Base-by-base conservation (phyloP, 2,888 invertebrate species). In the Anarsia innoxiella region DNA sequence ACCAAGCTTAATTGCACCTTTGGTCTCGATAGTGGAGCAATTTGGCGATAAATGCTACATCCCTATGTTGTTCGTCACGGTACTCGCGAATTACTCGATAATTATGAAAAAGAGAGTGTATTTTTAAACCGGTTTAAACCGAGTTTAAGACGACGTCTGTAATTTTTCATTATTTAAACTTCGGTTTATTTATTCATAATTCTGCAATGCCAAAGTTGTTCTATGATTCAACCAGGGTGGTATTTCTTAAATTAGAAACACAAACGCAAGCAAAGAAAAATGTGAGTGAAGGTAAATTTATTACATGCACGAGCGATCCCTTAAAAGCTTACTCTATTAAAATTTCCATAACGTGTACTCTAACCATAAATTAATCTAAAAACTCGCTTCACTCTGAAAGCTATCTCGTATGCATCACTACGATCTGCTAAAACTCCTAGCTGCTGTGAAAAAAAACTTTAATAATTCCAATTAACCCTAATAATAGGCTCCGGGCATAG, bases 401-500 rank as follows among this genome's bases (percentile, higher is more conserved):
- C 65, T 70, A 73, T 73, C 68, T 66, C 53, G 59, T 57, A 59
- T 53, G 68, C 72, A 72, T 70, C 74, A 68, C 66, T 62, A 63
- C 66, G 56, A 68, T 73, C 73, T 64, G 74, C 73, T 74, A 73
- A 74, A 75, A 77, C 64, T 72, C 64, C 65, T 71, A 68, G 71
- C 59, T 67, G 67, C 66, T 48, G 57, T 66, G 63, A 75, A 83
- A 78, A 74, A 76, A 73, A 72, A 64, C 70, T 70, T 70, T 78
- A 79, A 82, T 82, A 75, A 82, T 84, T 80, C 78, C 82, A 83
- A 84, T 83, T 82, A 83, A 78, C 74, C 79, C 72, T 83, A 83
- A 84, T 84, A 83, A 83, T 75, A 83, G 82, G 74, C 75, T 62
- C 60, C 48, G 58, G 66, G 72, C 67, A 61, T 59, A 66, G 56